These are phyloP conservation scores for Alligator mississippiensis DNA, from an alignment of 2,113 vertebrate genomes.

Conservation along the genomic window DNA sequence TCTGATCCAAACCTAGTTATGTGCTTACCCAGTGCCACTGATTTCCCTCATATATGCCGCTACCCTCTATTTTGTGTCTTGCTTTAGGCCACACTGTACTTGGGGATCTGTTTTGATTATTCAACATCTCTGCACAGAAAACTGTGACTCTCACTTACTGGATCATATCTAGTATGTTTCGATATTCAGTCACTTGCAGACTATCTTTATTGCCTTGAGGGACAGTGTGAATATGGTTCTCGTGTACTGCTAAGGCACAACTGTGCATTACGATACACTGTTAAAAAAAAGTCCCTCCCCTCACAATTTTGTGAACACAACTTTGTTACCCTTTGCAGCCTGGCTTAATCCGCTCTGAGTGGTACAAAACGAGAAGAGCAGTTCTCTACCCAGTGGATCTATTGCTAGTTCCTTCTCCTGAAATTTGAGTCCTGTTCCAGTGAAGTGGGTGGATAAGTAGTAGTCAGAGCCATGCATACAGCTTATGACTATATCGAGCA, in stretches of 20 bases:
- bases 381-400: neutral
- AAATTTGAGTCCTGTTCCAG: slow-evolving; percentile 13
- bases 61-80: slow-evolving; percentile 59
- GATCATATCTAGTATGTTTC: neutral
- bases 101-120: slow-evolving; percentile 62
- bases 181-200: neutral
- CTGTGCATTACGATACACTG: neutral
- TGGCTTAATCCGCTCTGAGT: neutral
- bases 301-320: neutral
- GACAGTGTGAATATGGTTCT: neutral
- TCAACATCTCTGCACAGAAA: slow-evolving; percentile 42
- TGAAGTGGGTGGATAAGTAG: slow-evolving; percentile 31
- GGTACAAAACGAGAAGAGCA: neutral
- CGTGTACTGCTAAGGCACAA: neutral
- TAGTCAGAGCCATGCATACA: slow-evolving; percentile 37
- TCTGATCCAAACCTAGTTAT: slow-evolving; percentile 37
- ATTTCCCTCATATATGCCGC: slow-evolving; percentile 63
- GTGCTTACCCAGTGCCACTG: slow-evolving; percentile 44
- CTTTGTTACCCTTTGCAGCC: neutral
- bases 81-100: slow-evolving; percentile 53
- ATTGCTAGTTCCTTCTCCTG: neutral
- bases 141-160: neutral
- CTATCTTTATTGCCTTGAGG: neutral
- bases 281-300: neutral
- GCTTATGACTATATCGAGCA: slow-evolving; percentile 31